Percentiles rank a stretch among this genome's conserved stretches.
Conservation (phyloP, 2,797 vertebrate genomes). For the Sciurus vulgaris region DNA sequence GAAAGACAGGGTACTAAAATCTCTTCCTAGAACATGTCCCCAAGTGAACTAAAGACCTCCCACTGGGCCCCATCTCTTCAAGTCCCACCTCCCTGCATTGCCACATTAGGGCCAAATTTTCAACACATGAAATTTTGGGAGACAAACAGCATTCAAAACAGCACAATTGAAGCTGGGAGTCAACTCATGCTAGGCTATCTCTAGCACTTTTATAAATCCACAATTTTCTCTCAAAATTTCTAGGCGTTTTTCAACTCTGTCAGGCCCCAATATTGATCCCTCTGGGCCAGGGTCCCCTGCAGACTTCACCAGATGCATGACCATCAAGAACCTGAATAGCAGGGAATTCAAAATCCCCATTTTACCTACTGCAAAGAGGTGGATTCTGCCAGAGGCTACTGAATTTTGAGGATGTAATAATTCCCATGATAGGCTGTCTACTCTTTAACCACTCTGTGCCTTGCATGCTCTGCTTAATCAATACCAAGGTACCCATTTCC, state of each 20-base stretch:
- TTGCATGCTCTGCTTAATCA: neutral
- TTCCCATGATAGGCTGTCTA: neutral
- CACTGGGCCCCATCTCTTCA: neutral
- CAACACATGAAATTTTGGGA: neutral
- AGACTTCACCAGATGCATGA: neutral
- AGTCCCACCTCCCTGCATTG: neutral
- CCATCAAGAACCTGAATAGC: neutral
- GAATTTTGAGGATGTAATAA: neutral
- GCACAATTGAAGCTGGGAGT: neutral
- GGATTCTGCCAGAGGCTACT: neutral
- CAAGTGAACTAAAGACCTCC: too few species aligned
- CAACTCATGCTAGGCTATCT: neutral
- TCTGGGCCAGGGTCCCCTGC: neutral
- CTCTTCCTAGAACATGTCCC: neutral
- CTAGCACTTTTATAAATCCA: constrained; percentile 28
- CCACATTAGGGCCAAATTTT: neutral
- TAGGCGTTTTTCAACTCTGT: neutral
- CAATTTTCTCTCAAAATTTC: neutral
- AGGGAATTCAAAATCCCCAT: neutral
- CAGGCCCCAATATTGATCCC: neutral
- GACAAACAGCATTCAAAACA: neutral
- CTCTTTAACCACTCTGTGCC: neutral
- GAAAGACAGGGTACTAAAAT: neutral
- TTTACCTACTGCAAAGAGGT: neutral
- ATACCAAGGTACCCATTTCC: neutral